Percentiles rank a stretch among this genome's conserved stretches.
These are phyloP conservation scores for Tinamus major DNA, from an alignment of 2,797 vertebrate genomes.

Conservation along the genomic window DNA sequence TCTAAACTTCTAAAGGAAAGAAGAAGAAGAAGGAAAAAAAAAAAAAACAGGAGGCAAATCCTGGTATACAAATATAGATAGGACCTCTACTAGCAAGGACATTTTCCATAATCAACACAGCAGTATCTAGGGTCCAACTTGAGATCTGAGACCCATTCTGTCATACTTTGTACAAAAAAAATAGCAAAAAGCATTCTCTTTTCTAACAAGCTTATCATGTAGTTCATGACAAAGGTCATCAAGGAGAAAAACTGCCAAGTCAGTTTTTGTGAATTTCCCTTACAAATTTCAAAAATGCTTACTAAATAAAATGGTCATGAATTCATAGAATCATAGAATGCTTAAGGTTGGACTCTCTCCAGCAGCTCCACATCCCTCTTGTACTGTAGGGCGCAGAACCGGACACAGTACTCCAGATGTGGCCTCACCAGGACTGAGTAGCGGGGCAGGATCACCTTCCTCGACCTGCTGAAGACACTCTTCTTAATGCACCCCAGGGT, in stretches of 20 bases:
- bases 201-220: not conserved
- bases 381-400: too few species aligned
- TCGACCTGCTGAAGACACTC: too few species aligned
- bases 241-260: not conserved
- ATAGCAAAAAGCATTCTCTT: not conserved
- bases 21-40: not conserved
- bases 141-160: not conserved
- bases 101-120: not conserved
- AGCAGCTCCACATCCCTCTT: too few species aligned
- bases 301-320: not conserved
- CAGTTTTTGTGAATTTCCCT: not conserved
- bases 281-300: not conserved
- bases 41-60: not conserved
- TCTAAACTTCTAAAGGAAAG: conserved; percentile 50
- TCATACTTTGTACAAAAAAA: not conserved
- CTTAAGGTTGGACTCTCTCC: too few species aligned
- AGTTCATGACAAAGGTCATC: not conserved
- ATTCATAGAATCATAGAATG: not conserved
- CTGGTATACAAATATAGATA: not conserved
- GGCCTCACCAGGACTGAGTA: too few species aligned
- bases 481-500: too few species aligned
- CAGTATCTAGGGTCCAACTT: not conserved
- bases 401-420: too few species aligned
- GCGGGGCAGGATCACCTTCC: too few species aligned
- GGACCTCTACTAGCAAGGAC: not conserved